Evolutionary conservation across 2,113 vertebrate species (phyloP), one percentile per base, ranked within the genome.

Genomic region (Pterophyllum scalare): DNA sequence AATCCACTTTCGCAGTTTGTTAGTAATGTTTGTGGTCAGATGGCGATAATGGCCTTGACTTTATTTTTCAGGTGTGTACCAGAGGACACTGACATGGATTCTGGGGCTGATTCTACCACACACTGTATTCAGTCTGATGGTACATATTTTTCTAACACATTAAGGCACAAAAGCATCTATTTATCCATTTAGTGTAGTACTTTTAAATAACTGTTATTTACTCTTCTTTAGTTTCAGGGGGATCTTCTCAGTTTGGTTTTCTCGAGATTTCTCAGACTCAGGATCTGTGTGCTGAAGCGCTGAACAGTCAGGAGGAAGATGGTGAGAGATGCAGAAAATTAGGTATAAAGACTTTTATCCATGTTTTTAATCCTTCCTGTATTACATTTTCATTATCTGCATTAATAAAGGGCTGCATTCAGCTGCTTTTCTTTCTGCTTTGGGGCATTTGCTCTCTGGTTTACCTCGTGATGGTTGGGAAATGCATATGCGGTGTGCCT

Each of bases 201-300:
- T 57, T 70, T 54, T 1, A 33, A 5, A 43, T n/a, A 19, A 59
- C 65, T 70, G 65, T 43, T 67, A 59, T 0, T n/a, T n/a, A n/a
- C 12, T 1, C 31, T 11, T 52, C 58, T 77, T 15, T 19, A 38
- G 46, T 84, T 76, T 82, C 81, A 96, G 95, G 94, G 88, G 97
- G 94, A 77, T 92, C 89, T 3, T 97, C 97, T 52, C 97, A 98
- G 87, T 96, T 98, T 76, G 97, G 96, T 54, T 94, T 96, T 52
- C 92, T 99, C 7, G 97, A 97, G 93, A 96, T 99, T 5, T 99
- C 98, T 0, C 96, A 99, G 94, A 98, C 96, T 91, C 97, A 99
- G 91, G 96, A 97, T 87, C 78, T 97, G 11, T 92, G 94, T n/a
- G 93, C 89, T 15, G 93, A 94, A 22, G 77, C 11, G 17, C 59